phyloP scores from a whole-genome alignment of 2,888 invertebrate species.

The Gymnosoma rotundatum region DNA sequence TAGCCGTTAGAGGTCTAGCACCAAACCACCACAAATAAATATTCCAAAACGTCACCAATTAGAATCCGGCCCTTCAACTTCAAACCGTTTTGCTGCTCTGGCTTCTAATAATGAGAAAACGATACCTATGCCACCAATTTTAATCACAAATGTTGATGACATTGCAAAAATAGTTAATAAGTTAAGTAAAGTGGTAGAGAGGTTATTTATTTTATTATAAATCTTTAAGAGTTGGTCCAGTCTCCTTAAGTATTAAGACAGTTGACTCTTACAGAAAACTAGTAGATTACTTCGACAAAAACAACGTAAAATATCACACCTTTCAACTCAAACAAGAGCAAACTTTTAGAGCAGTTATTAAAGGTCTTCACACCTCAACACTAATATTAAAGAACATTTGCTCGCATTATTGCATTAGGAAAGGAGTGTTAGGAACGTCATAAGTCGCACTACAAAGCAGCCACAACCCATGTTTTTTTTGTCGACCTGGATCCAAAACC shows the following conservation, averaged over 20 bases:
- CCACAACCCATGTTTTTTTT: slow-evolving; percentile 5
- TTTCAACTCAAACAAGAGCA: slow-evolving; percentile 16
- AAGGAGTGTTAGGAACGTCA: background rate
- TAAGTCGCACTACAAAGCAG: background rate
- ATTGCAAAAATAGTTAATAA: background rate
- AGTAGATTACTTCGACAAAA: background rate
- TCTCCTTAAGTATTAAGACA: background rate
- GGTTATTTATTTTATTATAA: slow-evolving; percentile 1
- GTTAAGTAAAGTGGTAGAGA: background rate
- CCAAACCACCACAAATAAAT: background rate
- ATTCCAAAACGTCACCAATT: slow-evolving; percentile 3
- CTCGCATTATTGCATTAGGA: slow-evolving; percentile 2
- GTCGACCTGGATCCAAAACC: background rate
- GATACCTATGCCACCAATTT: background rate
- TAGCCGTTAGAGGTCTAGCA: background rate
- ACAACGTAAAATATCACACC: slow-evolving; percentile 9
- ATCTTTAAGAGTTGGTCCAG: background rate
- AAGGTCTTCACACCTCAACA: background rate
- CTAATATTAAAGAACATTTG: no score
- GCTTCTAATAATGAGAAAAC: slow-evolving; percentile 11
- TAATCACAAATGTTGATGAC: background rate
- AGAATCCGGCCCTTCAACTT: slow-evolving; percentile 2
- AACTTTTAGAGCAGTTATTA: background rate
- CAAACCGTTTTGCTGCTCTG: slow-evolving; percentile 4
- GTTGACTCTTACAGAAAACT: background rate